These are phyloP conservation scores for Frieseomelitta varia DNA, from an alignment of 1,140 invertebrate genomes.

Conservation along the genomic window DNA sequence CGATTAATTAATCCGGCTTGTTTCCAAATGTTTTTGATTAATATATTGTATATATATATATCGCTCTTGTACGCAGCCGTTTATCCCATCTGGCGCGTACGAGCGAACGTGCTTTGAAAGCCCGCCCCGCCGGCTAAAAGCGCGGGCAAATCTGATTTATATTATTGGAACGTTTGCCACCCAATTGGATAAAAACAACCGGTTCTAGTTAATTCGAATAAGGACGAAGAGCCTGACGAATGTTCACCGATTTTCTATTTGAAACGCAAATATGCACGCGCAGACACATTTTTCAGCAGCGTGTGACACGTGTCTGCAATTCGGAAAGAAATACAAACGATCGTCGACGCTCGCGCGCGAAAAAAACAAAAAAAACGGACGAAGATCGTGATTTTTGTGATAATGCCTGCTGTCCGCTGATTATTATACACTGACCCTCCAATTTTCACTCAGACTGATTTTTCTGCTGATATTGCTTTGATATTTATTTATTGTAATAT, in stretches of 20 bases:
- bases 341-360: too few relatives aligned
- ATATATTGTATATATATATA: slow-evolving; percentile 2
- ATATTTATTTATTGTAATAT: too few relatives aligned
- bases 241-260: neutral
- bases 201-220: neutral
- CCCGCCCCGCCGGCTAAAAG: slow-evolving; percentile 16
- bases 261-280: neutral
- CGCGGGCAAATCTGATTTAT: slow-evolving; percentile 27
- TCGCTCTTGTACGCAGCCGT: slow-evolving; percentile 39
- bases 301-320: too few relatives aligned
- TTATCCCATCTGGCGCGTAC: slow-evolving; percentile 43
- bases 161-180: neutral
- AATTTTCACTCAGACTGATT: too few relatives aligned
- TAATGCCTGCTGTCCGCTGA: too few relatives aligned
- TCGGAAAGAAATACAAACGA: too few relatives aligned
- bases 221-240: neutral
- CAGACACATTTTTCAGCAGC: too few relatives aligned
- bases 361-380: too few relatives aligned
- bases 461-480: too few relatives aligned
- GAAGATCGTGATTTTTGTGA: too few relatives aligned
- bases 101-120: slow-evolving; percentile 35
- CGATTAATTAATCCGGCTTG: slow-evolving; percentile 57
- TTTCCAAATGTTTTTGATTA: slow-evolving; percentile 60
- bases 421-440: too few relatives aligned
- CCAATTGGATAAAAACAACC: neutral